Evolutionary conservation across 2,888 invertebrate genomes (phyloP), one percentile per base, ranked within the genome.

Genomic region (Encarsia formosa): DNA sequence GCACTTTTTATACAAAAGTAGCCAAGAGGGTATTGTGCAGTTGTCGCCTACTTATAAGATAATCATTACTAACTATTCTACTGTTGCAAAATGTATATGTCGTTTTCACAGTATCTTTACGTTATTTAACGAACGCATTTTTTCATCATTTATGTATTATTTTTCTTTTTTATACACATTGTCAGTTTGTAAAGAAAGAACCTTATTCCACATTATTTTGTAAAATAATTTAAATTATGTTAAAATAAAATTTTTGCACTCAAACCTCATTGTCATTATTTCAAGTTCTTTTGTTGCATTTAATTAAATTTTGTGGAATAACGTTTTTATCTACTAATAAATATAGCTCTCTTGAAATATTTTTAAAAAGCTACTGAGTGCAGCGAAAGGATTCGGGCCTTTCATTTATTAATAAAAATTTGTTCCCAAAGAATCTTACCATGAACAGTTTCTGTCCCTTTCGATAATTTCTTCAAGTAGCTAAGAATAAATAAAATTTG

Each of bases 81-180:
- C 45, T 49, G 50, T 56, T 54, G 48, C 52, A 31, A 56, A 55
- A 44, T 54, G 49, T 50, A 41, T 45, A 46, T 45, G 38, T 54
- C 47, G 41, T 59, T 58, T 56, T 59, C 45, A 58, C 37, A 48
- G 38, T 54, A 49, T 52, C 48, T 37, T 42, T 52, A 56, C 54
- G 23, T 49, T 44, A 24, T 55, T 52, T 53, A 57, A 46, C 35
- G 43, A 51, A 42, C 43, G 42, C 55, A 56, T 58, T 53, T 58
- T 54, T 15, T 56, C 29, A 52, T 52, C 38, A 47, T 43, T 49
- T 46, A 50, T 44, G 40, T 55, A 52, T 19, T 51, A 51, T 50
- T 45, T 42, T 44, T 32, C 18, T 44, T 13, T 41, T n/a, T 20
- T 46, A 43, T 41, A 48, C 55, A 55, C 54, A 40, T 41, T n/a